Base-by-base conservation (phyloP, 2,797 vertebrate genomes). In the Astyanax mexicanus region DNA sequence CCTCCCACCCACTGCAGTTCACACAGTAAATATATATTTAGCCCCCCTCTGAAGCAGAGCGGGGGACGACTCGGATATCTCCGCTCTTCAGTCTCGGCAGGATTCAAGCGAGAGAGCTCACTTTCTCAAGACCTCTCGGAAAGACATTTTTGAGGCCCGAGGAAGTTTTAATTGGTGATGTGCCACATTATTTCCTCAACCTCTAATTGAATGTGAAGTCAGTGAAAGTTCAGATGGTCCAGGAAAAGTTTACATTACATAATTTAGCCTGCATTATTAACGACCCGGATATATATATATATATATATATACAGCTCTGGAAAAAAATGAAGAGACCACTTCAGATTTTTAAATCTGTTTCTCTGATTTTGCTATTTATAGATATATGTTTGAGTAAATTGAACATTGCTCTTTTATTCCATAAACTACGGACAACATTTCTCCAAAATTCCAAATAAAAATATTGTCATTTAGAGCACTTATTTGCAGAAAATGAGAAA, bases 11-110 rank as follows among this genome's bases (percentile, higher is more conserved):
- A 65, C 47, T 57, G 57, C 74, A 44, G 49, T 21, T 69, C 67
- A 86, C 65, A 77, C 89, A 71, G 82, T 89, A 92, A 92, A 79
- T 80, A 85, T 87, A 79, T 91, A 88, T 84, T 84, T 83, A 91
- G 85, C 87, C 47, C 77, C 71, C 91, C 92, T 83, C 80, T 19
- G 92, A 87, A 91, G 93, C 86, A 88, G 86, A 57, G 87, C 13
- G 88, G 91, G 84, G 89, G 91, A 85, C 79, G 83, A 87, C 78
- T 92, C 75, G 84, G 78, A 82, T 65, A 71, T 61, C 68, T 71
- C 74, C 5, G 74, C 74, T 70, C 52, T 60, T 57, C 49, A 67
- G 70, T 61, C 60, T 80, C 38, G 7, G 40, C 52, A 45, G 45
- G 52, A 54, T 52, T 73, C 35, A 3, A 40, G 73, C 40, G 40